These are phyloP conservation scores for Ferdinandea cuprea DNA, from an alignment of 2,888 invertebrate genomes.

Conservation along the genomic window DNA sequence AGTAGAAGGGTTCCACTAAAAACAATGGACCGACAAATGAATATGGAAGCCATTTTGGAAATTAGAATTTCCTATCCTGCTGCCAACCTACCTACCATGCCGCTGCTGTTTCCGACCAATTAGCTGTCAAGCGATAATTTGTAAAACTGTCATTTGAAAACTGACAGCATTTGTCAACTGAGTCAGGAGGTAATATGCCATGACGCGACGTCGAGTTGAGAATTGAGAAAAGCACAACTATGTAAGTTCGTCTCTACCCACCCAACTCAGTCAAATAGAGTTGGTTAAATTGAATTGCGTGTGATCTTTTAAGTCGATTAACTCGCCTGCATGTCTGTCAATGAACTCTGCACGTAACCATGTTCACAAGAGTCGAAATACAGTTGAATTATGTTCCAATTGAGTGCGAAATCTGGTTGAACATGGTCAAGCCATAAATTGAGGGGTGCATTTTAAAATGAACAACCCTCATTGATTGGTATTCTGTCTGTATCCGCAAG, in stretches of 20 bases:
- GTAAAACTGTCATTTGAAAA: conserved; percentile 70
- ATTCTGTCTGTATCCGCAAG: conserved; percentile 14
- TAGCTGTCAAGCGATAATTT: conserved; percentile 73
- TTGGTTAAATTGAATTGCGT: conserved; percentile 28
- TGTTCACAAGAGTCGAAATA: conserved; percentile 5
- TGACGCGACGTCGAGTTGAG: conserved; percentile 25
- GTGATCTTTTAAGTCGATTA: conserved; percentile 56
- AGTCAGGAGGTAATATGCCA: conserved; percentile 51
- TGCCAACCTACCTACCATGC: not conserved
- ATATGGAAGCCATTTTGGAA: conserved; percentile 70
- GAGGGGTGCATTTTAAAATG: conserved; percentile 70
- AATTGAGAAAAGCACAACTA: conserved; percentile 8
- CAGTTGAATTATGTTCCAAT: conserved; percentile 77
- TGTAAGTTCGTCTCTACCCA: not conserved
- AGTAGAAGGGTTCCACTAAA: conserved; percentile 28
- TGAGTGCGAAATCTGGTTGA: conserved; percentile 81
- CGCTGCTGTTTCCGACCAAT: conserved; percentile 60
- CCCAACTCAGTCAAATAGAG: too few relatives aligned
- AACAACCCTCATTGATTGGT: conserved; percentile 49
- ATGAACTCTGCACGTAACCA: conserved; percentile 44
- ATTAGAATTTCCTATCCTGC: conserved; percentile 38
- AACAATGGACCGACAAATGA: conserved; percentile 70
- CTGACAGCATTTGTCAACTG: conserved; percentile 59
- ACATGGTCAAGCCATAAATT: conserved; percentile 64
- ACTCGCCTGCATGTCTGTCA: conserved; percentile 58